Percentiles rank a stretch among this genome's conserved stretches.
Evolutionary conservation across 2,113 vertebrate genomes (phyloP).

Genomic region (Hippocampus mohnikei): DNA sequence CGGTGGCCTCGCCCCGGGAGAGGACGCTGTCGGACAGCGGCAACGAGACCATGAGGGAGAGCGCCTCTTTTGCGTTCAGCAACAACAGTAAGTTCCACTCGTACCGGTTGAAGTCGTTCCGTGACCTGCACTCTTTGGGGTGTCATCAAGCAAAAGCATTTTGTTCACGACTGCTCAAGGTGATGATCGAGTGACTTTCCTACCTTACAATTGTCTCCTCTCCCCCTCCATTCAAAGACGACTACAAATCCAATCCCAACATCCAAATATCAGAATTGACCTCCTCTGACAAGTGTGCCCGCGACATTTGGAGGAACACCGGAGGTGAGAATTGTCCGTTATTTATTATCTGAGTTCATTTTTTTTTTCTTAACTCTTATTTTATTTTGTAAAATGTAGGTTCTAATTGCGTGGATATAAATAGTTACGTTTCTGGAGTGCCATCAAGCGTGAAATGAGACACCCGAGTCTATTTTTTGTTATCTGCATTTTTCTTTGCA

Average conservation of each 20-base stretch:
- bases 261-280: constrained; percentile 92
- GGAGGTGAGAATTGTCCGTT: constrained; percentile 68
- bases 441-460: too few relatives aligned
- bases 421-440: too few relatives aligned
- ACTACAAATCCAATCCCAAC: constrained; percentile 74
- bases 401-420: too few relatives aligned
- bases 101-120: neutral
- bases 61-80: constrained; percentile 73
- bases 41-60: constrained; percentile 87
- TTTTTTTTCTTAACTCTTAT: neutral
- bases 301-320: constrained; percentile 84
- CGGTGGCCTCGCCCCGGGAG: constrained; percentile 55
- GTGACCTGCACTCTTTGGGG: neutral
- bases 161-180: too few relatives aligned
- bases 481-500: too few relatives aligned
- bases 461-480: too few relatives aligned
- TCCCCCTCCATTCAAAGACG: constrained; percentile 35
- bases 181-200: neutral
- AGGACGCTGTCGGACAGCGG: constrained; percentile 78
- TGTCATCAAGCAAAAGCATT: too few relatives aligned
- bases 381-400: neutral
- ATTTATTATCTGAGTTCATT: neutral
- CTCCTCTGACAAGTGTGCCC: constrained; percentile 80
- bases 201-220: neutral
- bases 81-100: constrained; percentile 77